phyloP scores from a whole-genome alignment of 2,113 vertebrate genomes.

The Neogale vison region DNA sequence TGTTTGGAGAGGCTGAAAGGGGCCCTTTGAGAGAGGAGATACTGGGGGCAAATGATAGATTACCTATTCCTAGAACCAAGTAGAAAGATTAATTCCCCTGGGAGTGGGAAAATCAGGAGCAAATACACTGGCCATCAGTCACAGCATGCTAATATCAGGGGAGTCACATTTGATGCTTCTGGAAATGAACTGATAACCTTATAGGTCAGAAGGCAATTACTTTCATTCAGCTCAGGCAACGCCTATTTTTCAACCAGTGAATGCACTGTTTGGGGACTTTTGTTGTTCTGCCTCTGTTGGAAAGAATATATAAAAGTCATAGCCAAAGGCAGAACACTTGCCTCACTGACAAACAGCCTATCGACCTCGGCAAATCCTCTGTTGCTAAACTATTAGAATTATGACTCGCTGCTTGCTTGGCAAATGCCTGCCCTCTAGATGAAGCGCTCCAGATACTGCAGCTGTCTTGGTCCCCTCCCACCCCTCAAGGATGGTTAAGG shows the following conservation, averaged over 20 bases:
- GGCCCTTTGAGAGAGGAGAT: neutral
- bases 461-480: neutral
- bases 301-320: constrained; percentile 62
- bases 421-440: constrained; percentile 10
- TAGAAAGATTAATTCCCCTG: constrained; percentile 17
- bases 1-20: neutral
- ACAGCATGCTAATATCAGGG: neutral
- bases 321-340: constrained; percentile 58
- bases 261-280: constrained; percentile 29
- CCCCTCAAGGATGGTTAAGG: neutral
- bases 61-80: neutral
- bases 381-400: constrained; percentile 56
- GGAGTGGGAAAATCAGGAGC: neutral
- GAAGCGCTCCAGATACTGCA: neutral
- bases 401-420: neutral
- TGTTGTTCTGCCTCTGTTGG: constrained; percentile 38
- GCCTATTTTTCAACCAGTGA: constrained; percentile 58
- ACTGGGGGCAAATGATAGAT: neutral
- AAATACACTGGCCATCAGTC: neutral
- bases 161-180: neutral
- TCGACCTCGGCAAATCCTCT: constrained; percentile 51
- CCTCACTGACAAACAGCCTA: constrained; percentile 45
- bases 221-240: constrained; percentile 21
- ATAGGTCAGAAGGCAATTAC: constrained; percentile 63
- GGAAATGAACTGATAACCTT: constrained; percentile 24